These are phyloP conservation scores for Herpetotheres cachinnans DNA, from an alignment of 2,113 vertebrate genomes.

Conservation along the genomic window DNA sequence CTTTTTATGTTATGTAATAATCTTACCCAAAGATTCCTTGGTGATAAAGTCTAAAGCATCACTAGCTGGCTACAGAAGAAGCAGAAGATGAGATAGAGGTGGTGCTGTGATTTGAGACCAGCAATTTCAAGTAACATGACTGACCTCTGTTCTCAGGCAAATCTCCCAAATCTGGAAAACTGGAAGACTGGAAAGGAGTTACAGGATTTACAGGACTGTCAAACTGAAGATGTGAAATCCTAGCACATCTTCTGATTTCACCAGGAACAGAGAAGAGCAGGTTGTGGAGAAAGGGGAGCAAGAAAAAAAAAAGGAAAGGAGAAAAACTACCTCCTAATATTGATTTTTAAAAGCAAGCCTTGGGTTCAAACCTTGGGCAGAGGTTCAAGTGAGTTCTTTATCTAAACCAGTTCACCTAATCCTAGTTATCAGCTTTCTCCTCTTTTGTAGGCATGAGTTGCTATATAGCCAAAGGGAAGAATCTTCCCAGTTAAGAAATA, in stretches of 20 bases:
- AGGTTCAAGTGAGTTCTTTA: conserved; percentile 45
- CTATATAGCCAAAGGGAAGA: conserved; percentile 49
- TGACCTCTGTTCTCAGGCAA: not conserved
- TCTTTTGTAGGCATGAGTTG: not conserved
- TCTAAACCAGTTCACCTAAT: conserved; percentile 27
- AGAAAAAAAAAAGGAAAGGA: not conserved
- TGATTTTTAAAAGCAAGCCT: not conserved
- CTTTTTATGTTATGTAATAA: not conserved
- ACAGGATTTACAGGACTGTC: not conserved
- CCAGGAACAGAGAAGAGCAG: not conserved
- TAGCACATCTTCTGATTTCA: not conserved
- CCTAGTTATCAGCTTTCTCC: conserved; percentile 38
- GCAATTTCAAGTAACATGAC: not conserved
- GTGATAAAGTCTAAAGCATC: not conserved
- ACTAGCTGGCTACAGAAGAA: not conserved
- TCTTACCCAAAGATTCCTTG: not conserved
- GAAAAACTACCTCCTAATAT: not conserved
- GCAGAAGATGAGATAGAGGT: not conserved
- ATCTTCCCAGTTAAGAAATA: conserved; percentile 38
- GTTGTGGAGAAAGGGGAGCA: not conserved
- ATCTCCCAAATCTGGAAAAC: not conserved
- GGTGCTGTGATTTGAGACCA: not conserved
- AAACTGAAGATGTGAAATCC: not conserved
- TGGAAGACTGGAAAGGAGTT: not conserved
- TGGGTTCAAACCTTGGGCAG: conserved; percentile 56